Conservation (phyloP, 2,888 invertebrate species). For the Leptinotarsa haldemani region DNA sequence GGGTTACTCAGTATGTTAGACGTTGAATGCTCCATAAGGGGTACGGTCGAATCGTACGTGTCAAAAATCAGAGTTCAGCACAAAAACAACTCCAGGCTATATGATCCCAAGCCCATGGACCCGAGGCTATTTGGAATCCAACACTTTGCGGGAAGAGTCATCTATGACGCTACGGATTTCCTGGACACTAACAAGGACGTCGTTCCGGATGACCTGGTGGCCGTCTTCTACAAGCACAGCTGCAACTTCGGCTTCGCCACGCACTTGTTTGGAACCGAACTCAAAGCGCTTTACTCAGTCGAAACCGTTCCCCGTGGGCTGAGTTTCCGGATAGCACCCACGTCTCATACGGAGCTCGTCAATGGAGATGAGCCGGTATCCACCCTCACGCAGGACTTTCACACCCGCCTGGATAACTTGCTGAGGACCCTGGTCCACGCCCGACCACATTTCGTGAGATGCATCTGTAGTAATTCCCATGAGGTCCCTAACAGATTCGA, state of each 20-base stretch:
- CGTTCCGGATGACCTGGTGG: slow-evolving; percentile 91
- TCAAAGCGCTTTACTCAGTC: slow-evolving; percentile 83
- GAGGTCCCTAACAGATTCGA: slow-evolving; percentile 89
- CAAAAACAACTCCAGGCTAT: slow-evolving; percentile 83
- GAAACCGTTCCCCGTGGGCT: slow-evolving; percentile 82
- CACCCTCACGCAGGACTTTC: slow-evolving; percentile 94
- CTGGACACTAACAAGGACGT: slow-evolving; percentile 92
- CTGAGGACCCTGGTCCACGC: slow-evolving; percentile 92
- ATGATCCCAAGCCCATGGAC: slow-evolving; percentile 83
- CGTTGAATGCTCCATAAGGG: slow-evolving; percentile 88
- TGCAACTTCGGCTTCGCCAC: slow-evolving; percentile 98
- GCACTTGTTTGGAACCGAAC: slow-evolving; percentile 92
- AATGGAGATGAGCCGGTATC: slow-evolving; percentile 89
- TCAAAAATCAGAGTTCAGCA: slow-evolving; percentile 84
- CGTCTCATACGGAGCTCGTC: slow-evolving; percentile 84
- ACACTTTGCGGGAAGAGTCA: slow-evolving; percentile 88
- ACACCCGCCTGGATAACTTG: slow-evolving; percentile 91
- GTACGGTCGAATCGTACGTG: slow-evolving; percentile 83
- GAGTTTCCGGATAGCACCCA: slow-evolving; percentile 90
- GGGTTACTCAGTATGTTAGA: slow-evolving; percentile 93
- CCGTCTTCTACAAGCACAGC: slow-evolving; percentile 90
- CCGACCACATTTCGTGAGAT: slow-evolving; percentile 93
- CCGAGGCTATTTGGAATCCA: slow-evolving; percentile 89
- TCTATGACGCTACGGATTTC: slow-evolving; percentile 91
- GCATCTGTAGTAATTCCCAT: slow-evolving; percentile 86